These are phyloP conservation scores for Drosophila tristis DNA, from an alignment of 1,140 invertebrate genomes.

Conservation along the genomic window DNA sequence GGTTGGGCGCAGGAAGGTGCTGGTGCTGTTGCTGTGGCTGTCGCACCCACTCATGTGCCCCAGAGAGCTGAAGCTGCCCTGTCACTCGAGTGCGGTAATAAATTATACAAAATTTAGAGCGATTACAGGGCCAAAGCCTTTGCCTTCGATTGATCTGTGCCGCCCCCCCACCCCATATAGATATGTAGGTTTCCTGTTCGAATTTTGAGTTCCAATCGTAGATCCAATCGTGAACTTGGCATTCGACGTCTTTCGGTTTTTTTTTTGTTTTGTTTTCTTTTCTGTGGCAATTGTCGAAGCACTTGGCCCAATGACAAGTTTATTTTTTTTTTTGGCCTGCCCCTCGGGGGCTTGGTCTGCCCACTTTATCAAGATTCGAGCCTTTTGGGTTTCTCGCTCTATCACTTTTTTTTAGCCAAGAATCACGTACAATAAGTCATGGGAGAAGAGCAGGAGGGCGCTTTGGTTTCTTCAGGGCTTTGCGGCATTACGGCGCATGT, in stretches of 20 bases:
- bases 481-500: no score
- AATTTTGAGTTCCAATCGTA: conserved; percentile 24
- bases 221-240: conserved; percentile 28
- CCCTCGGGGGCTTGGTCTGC: conserved; percentile 24
- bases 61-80: conserved; percentile 14
- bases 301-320: conserved; percentile 64
- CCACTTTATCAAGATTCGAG: conserved; percentile 43
- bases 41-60: conserved; percentile 32
- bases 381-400: conserved; percentile 39
- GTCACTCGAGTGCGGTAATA: conserved; percentile 63
- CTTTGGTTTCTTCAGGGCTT: background rate
- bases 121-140: conserved; percentile 58
- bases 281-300: conserved; percentile 12
- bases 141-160: conserved; percentile 62
- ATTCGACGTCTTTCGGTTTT: conserved; percentile 6
- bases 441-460: background rate
- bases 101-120: conserved; percentile 70
- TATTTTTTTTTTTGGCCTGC: conserved; percentile 19
- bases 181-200: conserved; percentile 70
- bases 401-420: conserved; percentile 39
- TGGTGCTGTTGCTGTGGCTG: no score
- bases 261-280: no score
- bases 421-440: conserved; percentile 59
- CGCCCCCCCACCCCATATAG: conserved; percentile 26
- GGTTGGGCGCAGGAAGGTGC: no score